Percentiles rank a stretch among this genome's conserved stretches.
These are phyloP conservation scores for Epicauta chinensis DNA, from an alignment of 1,140 invertebrate genomes.

Conservation along the genomic window DNA sequence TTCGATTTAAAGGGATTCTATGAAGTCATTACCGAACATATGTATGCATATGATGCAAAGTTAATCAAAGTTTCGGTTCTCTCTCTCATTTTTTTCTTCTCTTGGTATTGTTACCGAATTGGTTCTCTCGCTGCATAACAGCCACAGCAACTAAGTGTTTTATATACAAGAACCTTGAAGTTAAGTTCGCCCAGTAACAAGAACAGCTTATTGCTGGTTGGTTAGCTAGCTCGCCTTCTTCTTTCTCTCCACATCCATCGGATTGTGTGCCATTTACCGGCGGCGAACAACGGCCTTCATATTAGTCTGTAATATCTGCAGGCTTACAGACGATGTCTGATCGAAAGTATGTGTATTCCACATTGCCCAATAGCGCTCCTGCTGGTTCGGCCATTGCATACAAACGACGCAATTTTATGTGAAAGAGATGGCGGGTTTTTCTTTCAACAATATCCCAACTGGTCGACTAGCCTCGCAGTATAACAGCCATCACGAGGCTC, in stretches of 20 bases:
- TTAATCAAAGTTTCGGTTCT: too few relatives aligned
- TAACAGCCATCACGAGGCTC: too few relatives aligned
- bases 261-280: constrained; percentile 5
- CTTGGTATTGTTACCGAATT: too few relatives aligned
- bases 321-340: constrained; percentile 24
- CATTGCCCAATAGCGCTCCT: constrained; percentile 23
- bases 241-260: constrained; percentile 1
- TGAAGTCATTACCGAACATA: too few relatives aligned
- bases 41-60: too few relatives aligned
- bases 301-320: constrained; percentile 22
- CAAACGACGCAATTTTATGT: constrained; percentile 25
- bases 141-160: too few relatives aligned
- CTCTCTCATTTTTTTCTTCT: too few relatives aligned
- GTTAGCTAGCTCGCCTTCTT: background rate
- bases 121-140: too few relatives aligned
- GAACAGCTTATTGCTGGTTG: background rate
- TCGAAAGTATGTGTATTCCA: constrained; percentile 24
- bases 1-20: too few relatives aligned
- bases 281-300: constrained; percentile 8
- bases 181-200: constrained; percentile 4
- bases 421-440: constrained; percentile 1
- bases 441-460: too few relatives aligned
- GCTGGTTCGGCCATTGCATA: constrained; percentile 22
- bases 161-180: constrained; percentile 6
- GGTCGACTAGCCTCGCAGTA: too few relatives aligned